A percentile compares a stretch with the other conserved stretches of the same genome.
Evolutionary conservation across 2,113 vertebrate species (phyloP).

Genomic region (Prunella fulvescens): DNA sequence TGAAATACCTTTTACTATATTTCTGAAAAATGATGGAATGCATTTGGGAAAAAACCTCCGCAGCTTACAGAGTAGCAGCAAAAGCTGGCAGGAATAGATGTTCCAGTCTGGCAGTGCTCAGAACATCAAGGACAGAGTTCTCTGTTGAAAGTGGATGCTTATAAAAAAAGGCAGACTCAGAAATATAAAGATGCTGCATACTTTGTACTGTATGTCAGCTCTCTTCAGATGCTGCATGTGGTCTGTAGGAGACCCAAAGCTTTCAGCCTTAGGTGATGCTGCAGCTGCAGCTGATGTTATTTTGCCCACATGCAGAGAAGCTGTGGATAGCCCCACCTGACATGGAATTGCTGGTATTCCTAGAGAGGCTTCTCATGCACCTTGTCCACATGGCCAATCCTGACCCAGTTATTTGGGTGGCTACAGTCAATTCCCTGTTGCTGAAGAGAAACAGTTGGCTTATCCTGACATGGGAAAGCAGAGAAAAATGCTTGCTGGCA

Average conservation of each 20-base stretch:
- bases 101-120: neutral
- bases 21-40: neutral
- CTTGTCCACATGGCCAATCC: neutral
- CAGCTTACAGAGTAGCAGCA: neutral
- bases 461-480: neutral
- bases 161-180: neutral
- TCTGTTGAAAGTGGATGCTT: neutral
- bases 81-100: neutral
- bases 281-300: neutral
- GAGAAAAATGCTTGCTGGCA: neutral
- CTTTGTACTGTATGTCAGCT: neutral
- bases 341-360: neutral
- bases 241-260: neutral
- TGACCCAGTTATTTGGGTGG: neutral
- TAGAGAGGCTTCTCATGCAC: neutral
- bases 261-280: neutral
- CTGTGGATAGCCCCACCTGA: rapidly evolving
- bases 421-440: neutral
- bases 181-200: neutral
- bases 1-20: neutral
- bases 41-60: neutral
- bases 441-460: neutral
- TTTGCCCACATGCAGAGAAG: neutral
- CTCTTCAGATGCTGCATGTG: neutral
- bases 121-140: neutral